Conservation (phyloP, 2,888 invertebrate species). For the Trypoxylon attenuatum region DNA sequence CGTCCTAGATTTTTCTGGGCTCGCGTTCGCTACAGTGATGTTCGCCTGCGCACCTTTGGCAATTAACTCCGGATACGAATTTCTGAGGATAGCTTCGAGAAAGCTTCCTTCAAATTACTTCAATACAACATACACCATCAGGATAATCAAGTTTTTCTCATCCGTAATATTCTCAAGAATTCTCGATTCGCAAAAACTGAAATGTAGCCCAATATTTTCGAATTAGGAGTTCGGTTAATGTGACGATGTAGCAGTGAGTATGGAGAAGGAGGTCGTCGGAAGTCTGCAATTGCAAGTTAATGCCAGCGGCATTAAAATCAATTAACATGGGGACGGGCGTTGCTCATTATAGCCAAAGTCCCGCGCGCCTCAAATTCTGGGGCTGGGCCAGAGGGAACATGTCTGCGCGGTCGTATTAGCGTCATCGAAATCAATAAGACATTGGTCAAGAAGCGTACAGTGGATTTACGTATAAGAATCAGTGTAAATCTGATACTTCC, state of each 20-base stretch:
- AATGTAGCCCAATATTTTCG: too few species aligned
- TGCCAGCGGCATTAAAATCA: too few species aligned
- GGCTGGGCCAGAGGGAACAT: neutral
- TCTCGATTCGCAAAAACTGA: too few species aligned
- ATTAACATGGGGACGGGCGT: neutral
- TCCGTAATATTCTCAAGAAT: too few species aligned
- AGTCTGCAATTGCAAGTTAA: too few species aligned
- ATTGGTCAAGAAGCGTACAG: neutral
- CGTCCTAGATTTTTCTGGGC: conserved; percentile 58
- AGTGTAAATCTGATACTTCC: conserved; percentile 21
- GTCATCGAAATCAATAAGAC: neutral
- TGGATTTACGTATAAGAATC: neutral
- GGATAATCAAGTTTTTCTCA: too few species aligned
- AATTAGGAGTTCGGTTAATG: too few species aligned
- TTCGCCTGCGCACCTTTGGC: conserved; percentile 6
- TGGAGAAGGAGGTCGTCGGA: too few species aligned
- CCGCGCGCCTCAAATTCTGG: neutral
- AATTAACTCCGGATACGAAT: conserved; percentile 20
- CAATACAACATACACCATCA: too few species aligned
- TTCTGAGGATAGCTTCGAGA: neutral
- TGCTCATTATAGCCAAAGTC: neutral
- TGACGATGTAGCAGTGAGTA: too few species aligned
- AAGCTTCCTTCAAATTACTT: neutral
- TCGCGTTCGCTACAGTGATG: conserved; percentile 13
- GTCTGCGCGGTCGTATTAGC: too few species aligned